Base-by-base conservation (phyloP, 2,888 invertebrate genomes). In the Axea sp. region DNA sequence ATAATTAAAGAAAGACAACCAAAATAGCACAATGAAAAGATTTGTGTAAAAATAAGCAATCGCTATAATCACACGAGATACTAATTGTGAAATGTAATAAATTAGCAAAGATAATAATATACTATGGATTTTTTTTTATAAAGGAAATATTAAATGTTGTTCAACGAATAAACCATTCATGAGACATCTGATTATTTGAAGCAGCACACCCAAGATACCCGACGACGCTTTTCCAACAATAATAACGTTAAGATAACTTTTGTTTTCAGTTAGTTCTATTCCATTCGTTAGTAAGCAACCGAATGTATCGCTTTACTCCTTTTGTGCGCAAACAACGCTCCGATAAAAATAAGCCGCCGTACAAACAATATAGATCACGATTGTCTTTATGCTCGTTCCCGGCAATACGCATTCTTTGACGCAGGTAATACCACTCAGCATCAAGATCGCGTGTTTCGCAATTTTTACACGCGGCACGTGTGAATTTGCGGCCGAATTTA, bases 31-130 rank as follows among this genome's bases (percentile, higher is more conserved):
- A 3, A 19, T 7, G 3, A 17, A 3, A 2, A 5, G 5, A 49
- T 37, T 47, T 8, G 28, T 26, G 14, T 35, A 35, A 45, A 64
- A 51, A 43, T 33, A 17, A 26, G 8, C 7, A 15, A 28, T 26
- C 31, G n/a, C 19, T 3, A 11, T 8, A 19, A 19, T 19, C 19
- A 19, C 3, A 19, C 41, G 12, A 22, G 45, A 45, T 8, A 31
- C 35, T 47, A 67, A 67, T 39, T 55, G 14, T 45, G 60, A 60
- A 69, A 53, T 24, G 14, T 30, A 51, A 47, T 60, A 30, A 45
- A 60, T 53, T 33, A 6, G 17, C 12, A 11, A 1, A 17, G 28
- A 26, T 31, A 33, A 39, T 37, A 9, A 24, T 49, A 60, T 43
- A 37, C 39, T 26, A 17, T 14, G 11, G 6, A 31, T 41, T 68